These are phyloP conservation scores for Platycheirus albimanus DNA, from an alignment of 2,888 invertebrate genomes.

Conservation along the genomic window DNA sequence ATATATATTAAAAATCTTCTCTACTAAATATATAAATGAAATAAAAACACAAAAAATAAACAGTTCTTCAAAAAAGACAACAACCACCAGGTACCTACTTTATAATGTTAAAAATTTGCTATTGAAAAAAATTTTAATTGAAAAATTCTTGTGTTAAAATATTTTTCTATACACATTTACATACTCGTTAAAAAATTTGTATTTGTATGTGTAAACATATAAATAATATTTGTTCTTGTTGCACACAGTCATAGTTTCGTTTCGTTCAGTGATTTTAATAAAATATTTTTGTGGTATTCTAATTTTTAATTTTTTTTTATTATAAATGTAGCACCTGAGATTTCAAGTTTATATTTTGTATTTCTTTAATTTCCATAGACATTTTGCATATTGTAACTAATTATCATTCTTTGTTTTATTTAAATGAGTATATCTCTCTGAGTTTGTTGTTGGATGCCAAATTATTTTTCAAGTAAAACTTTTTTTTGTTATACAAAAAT, in stretches of 20 bases:
- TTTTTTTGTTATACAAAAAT: slow-evolving; percentile 46
- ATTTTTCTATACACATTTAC: slow-evolving; percentile 5
- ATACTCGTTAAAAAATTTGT: too few species aligned
- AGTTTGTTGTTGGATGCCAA: neutral
- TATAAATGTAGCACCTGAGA: slow-evolving; percentile 37
- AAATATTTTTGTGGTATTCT: slow-evolving; percentile 30
- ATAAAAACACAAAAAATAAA: slow-evolving; percentile 35
- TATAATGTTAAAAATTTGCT: slow-evolving; percentile 44
- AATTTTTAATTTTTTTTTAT: too few species aligned
- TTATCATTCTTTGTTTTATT: slow-evolving; percentile 33
- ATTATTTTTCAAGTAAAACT: slow-evolving; percentile 4
- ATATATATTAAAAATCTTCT: slow-evolving; percentile 38
- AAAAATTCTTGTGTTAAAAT: slow-evolving; percentile 42
- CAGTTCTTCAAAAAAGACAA: slow-evolving; percentile 82
- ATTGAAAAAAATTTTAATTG: slow-evolving; percentile 15
- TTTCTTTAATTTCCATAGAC: slow-evolving; percentile 25
- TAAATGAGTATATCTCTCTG: neutral
- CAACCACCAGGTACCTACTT: slow-evolving; percentile 82
- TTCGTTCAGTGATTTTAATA: slow-evolving; percentile 41
- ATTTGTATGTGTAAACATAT: too few species aligned
- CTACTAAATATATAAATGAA: slow-evolving; percentile 43
- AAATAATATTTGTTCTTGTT: too few species aligned
- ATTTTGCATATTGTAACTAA: slow-evolving; percentile 58
- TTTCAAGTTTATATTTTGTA: slow-evolving; percentile 11
- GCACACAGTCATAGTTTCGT: slow-evolving; percentile 47